Evolutionary conservation across 2,888 invertebrate genomes (phyloP).

Genomic region (Tinea semifulvella): DNA sequence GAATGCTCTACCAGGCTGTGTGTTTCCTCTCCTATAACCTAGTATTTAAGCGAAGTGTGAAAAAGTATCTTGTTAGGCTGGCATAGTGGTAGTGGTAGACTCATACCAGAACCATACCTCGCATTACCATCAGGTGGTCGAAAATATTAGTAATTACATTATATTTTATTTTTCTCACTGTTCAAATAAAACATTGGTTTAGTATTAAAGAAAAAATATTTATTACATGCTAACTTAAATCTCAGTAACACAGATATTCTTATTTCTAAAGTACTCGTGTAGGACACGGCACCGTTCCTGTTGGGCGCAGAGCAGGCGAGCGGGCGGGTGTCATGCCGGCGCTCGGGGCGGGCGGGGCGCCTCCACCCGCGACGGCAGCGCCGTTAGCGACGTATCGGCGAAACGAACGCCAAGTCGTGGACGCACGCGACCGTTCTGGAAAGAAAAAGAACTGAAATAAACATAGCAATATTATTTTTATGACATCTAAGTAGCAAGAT

Average conservation of each 20-base stretch:
- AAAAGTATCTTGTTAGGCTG: too few species aligned
- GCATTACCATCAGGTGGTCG: too few species aligned
- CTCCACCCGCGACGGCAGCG: conserved; percentile 25
- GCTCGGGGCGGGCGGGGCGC: conserved; percentile 25
- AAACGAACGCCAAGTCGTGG: conserved; percentile 44
- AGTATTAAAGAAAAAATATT: too few species aligned
- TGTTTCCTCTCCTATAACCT: too few species aligned
- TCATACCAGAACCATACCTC: too few species aligned
- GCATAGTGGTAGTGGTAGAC: too few species aligned
- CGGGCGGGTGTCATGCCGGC: conserved; percentile 51
- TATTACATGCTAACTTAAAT: too few species aligned
- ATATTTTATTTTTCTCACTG: too few species aligned
- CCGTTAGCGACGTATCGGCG: conserved; percentile 45
- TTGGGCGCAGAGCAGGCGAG: conserved; percentile 43
- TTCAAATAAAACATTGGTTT: too few species aligned
- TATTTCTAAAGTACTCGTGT: conserved; percentile 7
- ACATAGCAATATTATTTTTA: background rate
- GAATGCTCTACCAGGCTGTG: too few species aligned
- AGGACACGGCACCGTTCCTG: conserved; percentile 37
- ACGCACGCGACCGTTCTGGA: conserved; percentile 31
- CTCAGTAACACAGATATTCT: background rate
- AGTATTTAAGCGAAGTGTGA: too few species aligned
- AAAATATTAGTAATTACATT: too few species aligned
- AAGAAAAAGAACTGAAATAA: conserved; percentile 2
- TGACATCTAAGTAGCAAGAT: background rate